Percentiles rank a stretch among this genome's conserved stretches.
Evolutionary conservation across 2,888 invertebrate species (phyloP).

Genomic region (Orthosia incerta): DNA sequence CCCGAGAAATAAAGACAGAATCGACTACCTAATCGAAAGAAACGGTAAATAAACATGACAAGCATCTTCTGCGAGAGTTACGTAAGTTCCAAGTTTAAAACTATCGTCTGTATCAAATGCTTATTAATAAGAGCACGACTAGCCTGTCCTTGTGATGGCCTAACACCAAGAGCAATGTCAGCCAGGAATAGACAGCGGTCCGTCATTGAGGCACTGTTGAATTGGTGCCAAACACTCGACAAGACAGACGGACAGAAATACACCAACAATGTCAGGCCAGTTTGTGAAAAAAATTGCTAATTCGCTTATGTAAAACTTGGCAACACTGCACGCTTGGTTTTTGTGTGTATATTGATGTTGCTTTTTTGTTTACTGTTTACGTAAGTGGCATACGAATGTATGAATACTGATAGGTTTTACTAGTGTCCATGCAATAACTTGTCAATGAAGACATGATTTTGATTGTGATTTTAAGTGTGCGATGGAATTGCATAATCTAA

Average conservation of each 20-base stretch:
- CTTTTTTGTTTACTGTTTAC: constrained; percentile 37
- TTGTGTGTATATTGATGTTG: constrained; percentile 36
- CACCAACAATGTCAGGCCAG: constrained; percentile 75
- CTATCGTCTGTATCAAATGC: constrained; percentile 33
- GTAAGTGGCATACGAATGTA: constrained; percentile 18
- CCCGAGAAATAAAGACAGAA: neutral
- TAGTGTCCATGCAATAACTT: too few relatives aligned
- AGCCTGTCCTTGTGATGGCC: constrained; percentile 73
- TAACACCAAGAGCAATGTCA: constrained; percentile 86
- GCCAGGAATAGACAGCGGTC: constrained; percentile 82
- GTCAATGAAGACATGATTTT: too few relatives aligned
- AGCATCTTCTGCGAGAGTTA: constrained; percentile 7
- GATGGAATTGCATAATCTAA: too few relatives aligned
- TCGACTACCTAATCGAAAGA: neutral
- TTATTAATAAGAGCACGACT: constrained; percentile 63
- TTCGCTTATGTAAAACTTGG: constrained; percentile 71
- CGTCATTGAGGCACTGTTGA: constrained; percentile 82
- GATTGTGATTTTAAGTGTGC: too few relatives aligned
- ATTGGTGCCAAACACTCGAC: constrained; percentile 79
- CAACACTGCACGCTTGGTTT: constrained; percentile 46
- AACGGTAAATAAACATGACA: constrained; percentile 33
- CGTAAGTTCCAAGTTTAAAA: constrained; percentile 29
- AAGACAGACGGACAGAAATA: constrained; percentile 79
- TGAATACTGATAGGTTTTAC: constrained; percentile 31
- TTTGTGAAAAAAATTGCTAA: constrained; percentile 72